These are phyloP conservation scores for Archocentrus centrarchus DNA, from an alignment of 2,113 vertebrate species.

Conservation along the genomic window DNA sequence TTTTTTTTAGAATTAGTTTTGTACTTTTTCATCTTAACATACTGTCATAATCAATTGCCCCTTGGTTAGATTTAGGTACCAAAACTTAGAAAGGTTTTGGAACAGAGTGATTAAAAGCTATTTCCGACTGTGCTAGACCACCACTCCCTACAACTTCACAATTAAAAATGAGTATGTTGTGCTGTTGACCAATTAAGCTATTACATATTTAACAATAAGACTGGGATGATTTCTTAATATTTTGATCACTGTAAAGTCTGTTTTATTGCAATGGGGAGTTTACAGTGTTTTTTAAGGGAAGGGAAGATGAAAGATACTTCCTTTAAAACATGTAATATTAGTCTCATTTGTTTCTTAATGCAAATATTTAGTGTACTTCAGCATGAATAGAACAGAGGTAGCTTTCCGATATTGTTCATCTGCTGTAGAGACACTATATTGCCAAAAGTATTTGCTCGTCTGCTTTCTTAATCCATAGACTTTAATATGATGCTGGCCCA, in stretches of 20 bases:
- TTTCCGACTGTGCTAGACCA: no score
- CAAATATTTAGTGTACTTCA: neutral
- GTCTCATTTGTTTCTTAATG: neutral
- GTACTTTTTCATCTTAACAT: no score
- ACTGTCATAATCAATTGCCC: no score
- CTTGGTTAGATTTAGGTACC: no score
- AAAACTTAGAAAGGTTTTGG: no score
- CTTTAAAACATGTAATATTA: neutral
- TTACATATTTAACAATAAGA: neutral
- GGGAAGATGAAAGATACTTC: neutral
- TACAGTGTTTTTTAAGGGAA: neutral
- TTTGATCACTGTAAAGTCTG: neutral
- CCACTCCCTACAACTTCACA: no score
- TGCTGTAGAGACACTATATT: neutral
- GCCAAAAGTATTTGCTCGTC: no score
- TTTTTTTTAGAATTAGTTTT: no score
- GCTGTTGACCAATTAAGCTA: neutral
- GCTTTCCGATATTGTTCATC: neutral
- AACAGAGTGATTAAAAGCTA: no score
- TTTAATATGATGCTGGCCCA: no score
- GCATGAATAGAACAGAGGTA: neutral
- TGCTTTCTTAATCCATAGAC: no score
- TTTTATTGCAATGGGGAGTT: neutral
- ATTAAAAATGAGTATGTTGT: no score
- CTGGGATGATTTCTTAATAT: neutral